Conservation (phyloP, 2,797 vertebrate genomes). For the Thunnus albacares region DNA sequence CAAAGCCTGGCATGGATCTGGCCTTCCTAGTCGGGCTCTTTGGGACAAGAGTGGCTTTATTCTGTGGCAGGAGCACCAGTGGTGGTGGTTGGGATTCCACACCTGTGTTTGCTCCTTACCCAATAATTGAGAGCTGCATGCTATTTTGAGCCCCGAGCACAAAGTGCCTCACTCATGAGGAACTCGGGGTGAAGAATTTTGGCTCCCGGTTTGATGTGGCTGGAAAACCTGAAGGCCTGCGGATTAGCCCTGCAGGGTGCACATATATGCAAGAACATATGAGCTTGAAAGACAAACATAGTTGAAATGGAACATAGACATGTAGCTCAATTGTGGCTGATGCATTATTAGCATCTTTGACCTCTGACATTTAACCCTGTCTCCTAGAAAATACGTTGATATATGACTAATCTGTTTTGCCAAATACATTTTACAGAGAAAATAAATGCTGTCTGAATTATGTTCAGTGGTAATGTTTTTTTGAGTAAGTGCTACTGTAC, state of each 20-base stretch:
- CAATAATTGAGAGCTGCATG: slow-evolving; percentile 83
- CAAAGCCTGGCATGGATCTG: slow-evolving; percentile 79
- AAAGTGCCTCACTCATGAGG: slow-evolving; percentile 85
- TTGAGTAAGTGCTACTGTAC: too few species aligned
- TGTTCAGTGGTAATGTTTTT: too few species aligned
- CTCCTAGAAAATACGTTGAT: too few species aligned
- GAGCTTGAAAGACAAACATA: slow-evolving; percentile 46
- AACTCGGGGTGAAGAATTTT: slow-evolving; percentile 67
- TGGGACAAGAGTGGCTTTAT: slow-evolving; percentile 86
- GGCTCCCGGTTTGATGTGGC: slow-evolving; percentile 78
- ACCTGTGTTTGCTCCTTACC: slow-evolving; percentile 88
- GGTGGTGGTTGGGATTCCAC: slow-evolving; percentile 79
- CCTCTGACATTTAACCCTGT: neutral
- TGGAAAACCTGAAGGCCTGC: slow-evolving; percentile 71
- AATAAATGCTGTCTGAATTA: too few species aligned
- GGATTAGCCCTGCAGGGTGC: slow-evolving; percentile 63
- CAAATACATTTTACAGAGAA: too few species aligned
- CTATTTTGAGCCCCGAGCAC: slow-evolving; percentile 84
- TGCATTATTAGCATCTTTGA: slow-evolving; percentile 23
- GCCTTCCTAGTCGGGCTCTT: slow-evolving; percentile 75
- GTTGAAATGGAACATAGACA: slow-evolving; percentile 33
- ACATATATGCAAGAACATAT: slow-evolving; percentile 46
- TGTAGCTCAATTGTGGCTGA: slow-evolving; percentile 21
- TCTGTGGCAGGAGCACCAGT: slow-evolving; percentile 64
- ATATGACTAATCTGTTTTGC: too few species aligned